A percentile compares a stretch with the other conserved stretches of the same genome.
These are phyloP conservation scores for Aphidius ervi DNA, from an alignment of 1,140 invertebrate species.

Conservation along the genomic window DNA sequence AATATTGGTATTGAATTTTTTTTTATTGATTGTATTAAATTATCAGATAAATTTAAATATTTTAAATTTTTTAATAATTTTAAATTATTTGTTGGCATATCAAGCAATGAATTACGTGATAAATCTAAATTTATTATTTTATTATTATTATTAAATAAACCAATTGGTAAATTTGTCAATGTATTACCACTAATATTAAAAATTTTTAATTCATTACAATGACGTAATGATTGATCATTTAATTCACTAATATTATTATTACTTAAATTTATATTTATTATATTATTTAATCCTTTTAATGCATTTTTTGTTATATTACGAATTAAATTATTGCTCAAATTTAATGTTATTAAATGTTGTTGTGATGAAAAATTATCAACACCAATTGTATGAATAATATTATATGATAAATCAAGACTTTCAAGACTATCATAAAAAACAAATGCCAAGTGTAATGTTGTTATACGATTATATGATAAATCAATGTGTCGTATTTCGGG, in stretches of 20 bases:
- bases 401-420: slow-evolving; percentile 75
- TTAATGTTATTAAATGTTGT: slow-evolving; percentile 64
- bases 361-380: slow-evolving; percentile 76
- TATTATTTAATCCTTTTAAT: slow-evolving; percentile 67
- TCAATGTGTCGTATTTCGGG: slow-evolving; percentile 75
- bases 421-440: slow-evolving; percentile 75
- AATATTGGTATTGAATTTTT: slow-evolving; percentile 66
- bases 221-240: slow-evolving; percentile 66
- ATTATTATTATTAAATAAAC: slow-evolving; percentile 66
- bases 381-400: slow-evolving; percentile 72
- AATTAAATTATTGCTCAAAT: slow-evolving; percentile 72
- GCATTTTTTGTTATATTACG: slow-evolving; percentile 67
- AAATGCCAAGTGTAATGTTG: slow-evolving; percentile 67
- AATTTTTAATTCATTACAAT: slow-evolving; percentile 65
- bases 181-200: slow-evolving; percentile 75
- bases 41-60: slow-evolving; percentile 66
- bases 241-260: slow-evolving; percentile 73
- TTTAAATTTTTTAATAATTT: slow-evolving; percentile 62
- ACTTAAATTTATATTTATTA: slow-evolving; percentile 68
- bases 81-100: slow-evolving; percentile 67
- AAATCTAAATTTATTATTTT: slow-evolving; percentile 66
- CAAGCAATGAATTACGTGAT: slow-evolving; percentile 71
- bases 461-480: slow-evolving; percentile 70
- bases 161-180: slow-evolving; percentile 65
- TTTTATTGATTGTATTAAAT: slow-evolving; percentile 66